These are phyloP conservation scores for Metopolophium dirhodum DNA, from an alignment of 1,140 invertebrate genomes.

Conservation along the genomic window DNA sequence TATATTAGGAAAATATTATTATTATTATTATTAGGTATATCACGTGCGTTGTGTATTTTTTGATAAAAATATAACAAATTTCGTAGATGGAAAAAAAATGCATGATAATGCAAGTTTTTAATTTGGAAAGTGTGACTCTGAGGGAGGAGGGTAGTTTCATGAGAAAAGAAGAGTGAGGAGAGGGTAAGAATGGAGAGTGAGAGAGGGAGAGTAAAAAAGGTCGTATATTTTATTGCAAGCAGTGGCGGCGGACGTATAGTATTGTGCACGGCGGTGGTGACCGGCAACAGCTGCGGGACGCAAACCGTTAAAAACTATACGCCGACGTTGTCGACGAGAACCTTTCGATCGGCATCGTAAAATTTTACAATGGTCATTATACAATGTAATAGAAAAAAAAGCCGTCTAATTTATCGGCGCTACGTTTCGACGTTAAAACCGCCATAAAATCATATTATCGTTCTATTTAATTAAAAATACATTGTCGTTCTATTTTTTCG, in stretches of 20 bases:
- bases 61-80: neutral
- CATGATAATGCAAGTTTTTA: constrained; percentile 1
- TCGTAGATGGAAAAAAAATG: neutral
- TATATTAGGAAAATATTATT: neutral
- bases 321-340: neutral
- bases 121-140: neutral
- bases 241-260: neutral
- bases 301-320: constrained; percentile 44
- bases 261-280: neutral
- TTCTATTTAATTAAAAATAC: constrained; percentile 35
- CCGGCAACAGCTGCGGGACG: constrained; percentile 38
- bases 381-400: constrained; percentile 22
- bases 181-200: neutral
- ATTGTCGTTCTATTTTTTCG: neutral
- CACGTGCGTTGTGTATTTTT: neutral
- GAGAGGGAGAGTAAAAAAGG: neutral
- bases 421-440: neutral
- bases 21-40: neutral
- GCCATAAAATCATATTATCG: constrained; percentile 18
- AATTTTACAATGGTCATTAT: constrained; percentile 40
- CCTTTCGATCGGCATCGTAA: constrained; percentile 27
- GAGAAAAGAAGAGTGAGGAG: neutral
- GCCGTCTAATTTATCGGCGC: neutral
- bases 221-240: constrained; percentile 40
- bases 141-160: neutral